Evolutionary conservation across 2,888 invertebrate genomes (phyloP), one percentile per base, ranked within the genome.

Genomic region (Halictus ligatus): DNA sequence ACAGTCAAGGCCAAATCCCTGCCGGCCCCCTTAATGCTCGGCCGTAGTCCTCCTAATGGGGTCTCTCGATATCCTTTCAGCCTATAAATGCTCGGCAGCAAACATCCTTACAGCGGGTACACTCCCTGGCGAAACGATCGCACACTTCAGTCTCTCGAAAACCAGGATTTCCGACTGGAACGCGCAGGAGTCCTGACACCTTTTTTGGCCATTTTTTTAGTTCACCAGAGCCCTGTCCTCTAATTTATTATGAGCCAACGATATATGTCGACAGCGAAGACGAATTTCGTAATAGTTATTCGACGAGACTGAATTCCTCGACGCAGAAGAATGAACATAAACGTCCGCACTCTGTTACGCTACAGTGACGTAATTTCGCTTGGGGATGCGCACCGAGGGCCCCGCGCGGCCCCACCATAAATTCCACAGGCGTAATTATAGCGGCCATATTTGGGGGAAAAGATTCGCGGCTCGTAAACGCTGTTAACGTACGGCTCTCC

Each of bases 401-500:
- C 58, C 25, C 12, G 58, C 58, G 54, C 75, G 77, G 40, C 71
- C 69, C 69, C 69, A 8, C 25, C 83, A 60, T 88, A 88, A 88
- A 88, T 88, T 88, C 73, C 48, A 25, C 69, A 21, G 15, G 43
- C 48, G 74, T 80, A 88, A 88, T 88, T 88, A 86, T 82, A 46
- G 50, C 35, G 13, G 73, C 74, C 77, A 85, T 74, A 83, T 85
- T 69, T 78, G 43, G 74, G 58, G 58, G 78, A 75, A 83, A 80
- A 85, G 80, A 75, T 78, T 67, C 78, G 43, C 74, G 35, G 21
- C 48, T 80, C 78, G 18, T 80, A 71, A 80, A 77, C 21, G 75
- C 25, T 7, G 75, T 54, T 75, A 78, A 78, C 15, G 50, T 73
- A 71, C 50, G 25, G 75, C 40, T 58, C 43, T 35, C 21, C 18